Conservation (phyloP, 2,797 vertebrate genomes). For the Antrozous pallidus region DNA sequence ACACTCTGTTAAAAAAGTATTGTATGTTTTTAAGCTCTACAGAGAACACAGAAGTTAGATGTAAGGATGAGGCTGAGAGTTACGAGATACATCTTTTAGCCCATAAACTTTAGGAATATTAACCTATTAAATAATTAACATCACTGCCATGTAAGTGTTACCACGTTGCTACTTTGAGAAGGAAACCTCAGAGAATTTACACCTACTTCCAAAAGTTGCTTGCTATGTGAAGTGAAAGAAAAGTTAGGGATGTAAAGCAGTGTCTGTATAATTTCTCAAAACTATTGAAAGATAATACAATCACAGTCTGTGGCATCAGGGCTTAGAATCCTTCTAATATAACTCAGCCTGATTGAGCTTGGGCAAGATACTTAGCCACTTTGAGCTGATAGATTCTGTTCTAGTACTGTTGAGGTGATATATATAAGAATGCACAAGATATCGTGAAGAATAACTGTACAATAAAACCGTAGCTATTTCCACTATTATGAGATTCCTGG, state of each 20-base stretch:
- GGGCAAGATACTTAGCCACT: rapidly evolving
- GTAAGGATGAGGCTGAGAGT: not conserved
- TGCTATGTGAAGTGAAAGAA: not conserved
- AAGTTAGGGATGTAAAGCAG: not conserved
- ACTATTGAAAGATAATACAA: not conserved
- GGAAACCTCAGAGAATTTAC: not conserved
- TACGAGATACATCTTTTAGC: not conserved
- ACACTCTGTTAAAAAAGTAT: not conserved
- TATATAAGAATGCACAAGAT: not conserved
- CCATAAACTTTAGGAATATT: not conserved
- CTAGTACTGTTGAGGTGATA: not conserved
- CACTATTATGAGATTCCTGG: not conserved
- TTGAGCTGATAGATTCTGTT: not conserved
- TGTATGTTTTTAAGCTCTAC: not conserved
- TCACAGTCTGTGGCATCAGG: not conserved
- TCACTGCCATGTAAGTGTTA: not conserved
- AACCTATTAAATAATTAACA: not conserved
- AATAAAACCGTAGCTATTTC: not conserved
- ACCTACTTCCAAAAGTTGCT: not conserved
- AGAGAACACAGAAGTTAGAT: not conserved
- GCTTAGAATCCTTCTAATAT: not conserved
- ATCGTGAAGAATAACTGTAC: not conserved
- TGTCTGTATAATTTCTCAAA: not conserved
- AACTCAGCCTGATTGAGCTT: not conserved
- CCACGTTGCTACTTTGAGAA: not conserved